A percentile compares a stretch with the other conserved stretches of the same genome.
These are phyloP conservation scores for Dryobota labecula DNA, from an alignment of 2,888 invertebrate genomes.

Conservation along the genomic window DNA sequence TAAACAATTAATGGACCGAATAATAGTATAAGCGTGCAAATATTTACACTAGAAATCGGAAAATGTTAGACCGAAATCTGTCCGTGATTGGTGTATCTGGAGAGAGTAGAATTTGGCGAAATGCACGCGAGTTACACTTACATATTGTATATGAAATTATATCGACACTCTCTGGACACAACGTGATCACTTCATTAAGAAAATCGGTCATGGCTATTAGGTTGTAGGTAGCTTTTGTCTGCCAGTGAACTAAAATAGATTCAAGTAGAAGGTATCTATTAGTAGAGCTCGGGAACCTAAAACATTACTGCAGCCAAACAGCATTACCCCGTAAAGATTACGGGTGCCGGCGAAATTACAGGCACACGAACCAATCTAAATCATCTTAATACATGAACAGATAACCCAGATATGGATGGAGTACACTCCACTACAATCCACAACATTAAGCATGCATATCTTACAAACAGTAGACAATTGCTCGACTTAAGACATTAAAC, in stretches of 20 bases:
- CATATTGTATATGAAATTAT: neutral
- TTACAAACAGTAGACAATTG: conserved; percentile 57
- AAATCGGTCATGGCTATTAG: neutral
- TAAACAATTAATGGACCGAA: neutral
- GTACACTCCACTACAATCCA: neutral
- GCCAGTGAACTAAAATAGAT: neutral
- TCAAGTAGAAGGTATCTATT: neutral
- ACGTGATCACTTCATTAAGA: neutral
- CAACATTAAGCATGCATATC: conserved; percentile 43
- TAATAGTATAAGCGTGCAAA: conserved; percentile 35
- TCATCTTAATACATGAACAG: conserved; percentile 43
- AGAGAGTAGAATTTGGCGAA: conserved; percentile 38
- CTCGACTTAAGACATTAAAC: conserved; percentile 45
- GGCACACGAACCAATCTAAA: conserved; percentile 48
- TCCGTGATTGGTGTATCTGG: conserved; percentile 12
- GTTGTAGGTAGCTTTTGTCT: neutral
- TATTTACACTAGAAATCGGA: conserved; percentile 38
- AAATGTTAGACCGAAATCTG: conserved; percentile 21
- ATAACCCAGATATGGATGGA: conserved; percentile 47
- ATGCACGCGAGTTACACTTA: conserved; percentile 30
- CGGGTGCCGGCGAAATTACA: conserved; percentile 35
- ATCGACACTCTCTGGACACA: neutral
- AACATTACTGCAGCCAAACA: conserved; percentile 3
- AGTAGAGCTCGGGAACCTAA: neutral
- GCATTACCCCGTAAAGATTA: conserved; percentile 7